Evolutionary conservation across 2,113 vertebrate genomes (phyloP).

Genomic region (Mustelus asterias): DNA sequence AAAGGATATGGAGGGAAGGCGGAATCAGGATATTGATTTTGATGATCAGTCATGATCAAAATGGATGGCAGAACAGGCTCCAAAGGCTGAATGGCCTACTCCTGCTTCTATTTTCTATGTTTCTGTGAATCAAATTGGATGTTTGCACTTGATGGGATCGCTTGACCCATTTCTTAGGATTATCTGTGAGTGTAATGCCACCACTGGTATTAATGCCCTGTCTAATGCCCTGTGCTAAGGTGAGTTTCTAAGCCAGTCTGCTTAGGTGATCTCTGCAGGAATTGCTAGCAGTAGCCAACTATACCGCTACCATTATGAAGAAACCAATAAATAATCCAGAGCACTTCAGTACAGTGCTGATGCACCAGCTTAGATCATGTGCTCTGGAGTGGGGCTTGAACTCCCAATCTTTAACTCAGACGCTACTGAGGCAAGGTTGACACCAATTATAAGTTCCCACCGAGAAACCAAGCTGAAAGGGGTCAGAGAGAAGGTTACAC

Average conservation of each 20-base stretch:
- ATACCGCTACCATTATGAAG: not conserved
- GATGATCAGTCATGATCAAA: too few relatives aligned
- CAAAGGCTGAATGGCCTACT: too few relatives aligned
- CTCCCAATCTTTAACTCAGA: not conserved
- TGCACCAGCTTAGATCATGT: not conserved
- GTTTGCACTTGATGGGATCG: not conserved
- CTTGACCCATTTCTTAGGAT: not conserved
- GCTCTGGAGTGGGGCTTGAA: not conserved
- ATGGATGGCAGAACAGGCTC: too few relatives aligned
- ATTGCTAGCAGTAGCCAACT: not conserved
- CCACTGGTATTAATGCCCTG: not conserved
- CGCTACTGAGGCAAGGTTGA: not conserved
- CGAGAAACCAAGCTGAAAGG: not conserved
- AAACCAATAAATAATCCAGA: not conserved
- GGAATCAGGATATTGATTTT: too few relatives aligned
- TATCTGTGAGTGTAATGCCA: not conserved
- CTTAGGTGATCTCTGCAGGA: not conserved
- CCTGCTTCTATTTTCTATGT: too few relatives aligned
- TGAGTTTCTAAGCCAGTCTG: not conserved
- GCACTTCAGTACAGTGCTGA: not conserved
- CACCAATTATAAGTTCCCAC: not conserved
- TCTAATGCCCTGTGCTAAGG: not conserved
- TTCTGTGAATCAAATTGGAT: not conserved
- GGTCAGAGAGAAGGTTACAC: not conserved
- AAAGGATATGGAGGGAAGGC: too few relatives aligned